A percentile compares a stretch with the other conserved stretches of the same genome.
Conservation (phyloP, 2,113 vertebrate species). For the Varanus komodoensis region DNA sequence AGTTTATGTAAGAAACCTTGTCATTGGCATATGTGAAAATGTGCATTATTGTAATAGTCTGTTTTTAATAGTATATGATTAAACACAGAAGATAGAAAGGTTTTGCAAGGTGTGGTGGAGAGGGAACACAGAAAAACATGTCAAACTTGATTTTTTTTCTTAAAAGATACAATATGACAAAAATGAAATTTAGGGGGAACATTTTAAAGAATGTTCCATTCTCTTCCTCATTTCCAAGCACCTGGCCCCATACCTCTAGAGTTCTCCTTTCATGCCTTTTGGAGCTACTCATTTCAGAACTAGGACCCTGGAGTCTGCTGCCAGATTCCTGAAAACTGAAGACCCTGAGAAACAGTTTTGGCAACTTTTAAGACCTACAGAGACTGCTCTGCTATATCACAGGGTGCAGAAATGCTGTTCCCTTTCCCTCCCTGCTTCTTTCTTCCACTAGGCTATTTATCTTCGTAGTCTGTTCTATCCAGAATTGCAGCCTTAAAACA, state of each 20-base stretch:
- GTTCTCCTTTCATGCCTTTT: not conserved
- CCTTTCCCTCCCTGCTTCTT: not conserved
- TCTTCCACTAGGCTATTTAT: not conserved
- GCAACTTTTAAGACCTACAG: not conserved
- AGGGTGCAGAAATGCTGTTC: not conserved
- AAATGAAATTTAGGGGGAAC: too few relatives aligned
- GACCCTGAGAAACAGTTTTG: not conserved
- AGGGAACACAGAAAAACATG: not conserved
- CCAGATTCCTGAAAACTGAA: not conserved
- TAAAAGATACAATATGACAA: not conserved
- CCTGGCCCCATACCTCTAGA: not conserved
- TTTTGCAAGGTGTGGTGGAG: not conserved
- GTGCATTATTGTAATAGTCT: not conserved
- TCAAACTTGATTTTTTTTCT: not conserved
- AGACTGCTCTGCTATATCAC: not conserved
- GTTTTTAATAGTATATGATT: not conserved
- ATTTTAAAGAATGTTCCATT: not conserved
- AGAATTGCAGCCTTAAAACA: not conserved
- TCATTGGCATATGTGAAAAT: not conserved
- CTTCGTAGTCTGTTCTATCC: not conserved
- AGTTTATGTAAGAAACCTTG: not conserved
- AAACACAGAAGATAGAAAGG: not conserved
- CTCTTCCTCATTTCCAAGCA: not conserved
- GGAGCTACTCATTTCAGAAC: not conserved
- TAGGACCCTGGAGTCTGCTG: not conserved